A percentile compares a stretch with the other conserved stretches of the same genome.
phyloP scores from a whole-genome alignment of 2,113 vertebrate genomes.

The Aptenodytes forsteri region DNA sequence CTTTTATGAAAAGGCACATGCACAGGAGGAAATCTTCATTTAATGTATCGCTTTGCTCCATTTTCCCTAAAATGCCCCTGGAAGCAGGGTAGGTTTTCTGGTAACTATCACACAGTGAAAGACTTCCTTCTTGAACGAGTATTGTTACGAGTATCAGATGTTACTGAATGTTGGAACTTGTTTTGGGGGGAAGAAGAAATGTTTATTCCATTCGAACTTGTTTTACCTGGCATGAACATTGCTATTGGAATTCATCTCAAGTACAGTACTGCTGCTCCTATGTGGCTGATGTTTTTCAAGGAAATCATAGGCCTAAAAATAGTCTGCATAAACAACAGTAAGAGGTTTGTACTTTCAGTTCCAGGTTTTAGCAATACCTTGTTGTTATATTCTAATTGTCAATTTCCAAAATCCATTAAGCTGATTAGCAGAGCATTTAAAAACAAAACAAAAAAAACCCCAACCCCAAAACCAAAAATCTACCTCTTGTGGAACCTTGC shows the following conservation, averaged over 20 bases:
- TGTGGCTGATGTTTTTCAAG: slow-evolving; percentile 71
- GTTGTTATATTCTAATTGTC: slow-evolving; percentile 64
- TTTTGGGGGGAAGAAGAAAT: slow-evolving; percentile 13
- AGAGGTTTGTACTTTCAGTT: slow-evolving; percentile 69
- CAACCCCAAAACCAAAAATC: not conserved
- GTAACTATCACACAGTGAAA: not conserved
- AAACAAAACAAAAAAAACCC: not conserved
- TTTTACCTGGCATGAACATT: slow-evolving; percentile 50
- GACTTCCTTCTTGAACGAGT: not conserved
- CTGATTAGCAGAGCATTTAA: slow-evolving; percentile 25
- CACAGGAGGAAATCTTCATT: not conserved
- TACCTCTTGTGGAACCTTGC: not conserved
- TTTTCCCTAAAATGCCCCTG: not conserved
- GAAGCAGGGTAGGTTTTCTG: not conserved
- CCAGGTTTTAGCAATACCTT: slow-evolving; percentile 64
- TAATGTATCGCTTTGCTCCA: fast-evolving
- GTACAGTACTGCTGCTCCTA: slow-evolving; percentile 50
- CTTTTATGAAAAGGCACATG: not conserved
- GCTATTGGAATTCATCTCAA: slow-evolving; percentile 54
- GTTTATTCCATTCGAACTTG: slow-evolving; percentile 27
- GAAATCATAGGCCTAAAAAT: slow-evolving; percentile 74
- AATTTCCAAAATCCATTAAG: slow-evolving; percentile 51
- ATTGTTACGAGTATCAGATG: not conserved
- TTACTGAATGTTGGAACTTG: not conserved
- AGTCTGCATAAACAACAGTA: slow-evolving; percentile 71